phyloP scores from a whole-genome alignment of 2,113 vertebrate species.

The Leucopsar rothschildi region DNA sequence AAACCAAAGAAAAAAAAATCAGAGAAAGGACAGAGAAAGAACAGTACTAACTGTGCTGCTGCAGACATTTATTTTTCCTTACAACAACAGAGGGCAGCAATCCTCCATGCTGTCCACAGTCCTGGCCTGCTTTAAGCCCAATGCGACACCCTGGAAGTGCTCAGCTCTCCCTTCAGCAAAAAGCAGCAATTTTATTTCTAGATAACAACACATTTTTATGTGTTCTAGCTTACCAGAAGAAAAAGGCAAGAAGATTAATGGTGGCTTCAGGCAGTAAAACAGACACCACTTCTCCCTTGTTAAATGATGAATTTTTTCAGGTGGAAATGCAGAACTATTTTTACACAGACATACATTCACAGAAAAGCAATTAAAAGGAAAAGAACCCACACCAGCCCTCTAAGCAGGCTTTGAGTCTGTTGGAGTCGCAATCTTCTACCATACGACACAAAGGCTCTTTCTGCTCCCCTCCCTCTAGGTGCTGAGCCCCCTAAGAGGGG shows the following conservation, averaged over 20 bases:
- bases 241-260: background rate
- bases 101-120: background rate
- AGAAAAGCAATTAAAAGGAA: background rate
- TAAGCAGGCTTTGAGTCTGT: background rate
- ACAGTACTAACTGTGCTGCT: background rate
- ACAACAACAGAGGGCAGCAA: conserved; percentile 67
- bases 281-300: background rate
- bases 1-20: background rate
- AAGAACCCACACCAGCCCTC: background rate
- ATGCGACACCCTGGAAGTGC: background rate
- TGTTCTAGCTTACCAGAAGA: background rate
- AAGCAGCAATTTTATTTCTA: background rate
- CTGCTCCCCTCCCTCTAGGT: background rate
- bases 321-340: background rate
- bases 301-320: background rate
- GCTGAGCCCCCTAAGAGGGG: background rate
- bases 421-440: background rate
- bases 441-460: background rate
- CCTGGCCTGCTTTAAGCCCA: background rate
- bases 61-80: background rate
- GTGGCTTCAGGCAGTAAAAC: background rate
- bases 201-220: background rate
- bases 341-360: background rate
- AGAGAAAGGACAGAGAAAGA: background rate
- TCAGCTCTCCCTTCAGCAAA: background rate